phyloP scores from a whole-genome alignment of 2,888 invertebrate genomes.

The Spisula solida region DNA sequence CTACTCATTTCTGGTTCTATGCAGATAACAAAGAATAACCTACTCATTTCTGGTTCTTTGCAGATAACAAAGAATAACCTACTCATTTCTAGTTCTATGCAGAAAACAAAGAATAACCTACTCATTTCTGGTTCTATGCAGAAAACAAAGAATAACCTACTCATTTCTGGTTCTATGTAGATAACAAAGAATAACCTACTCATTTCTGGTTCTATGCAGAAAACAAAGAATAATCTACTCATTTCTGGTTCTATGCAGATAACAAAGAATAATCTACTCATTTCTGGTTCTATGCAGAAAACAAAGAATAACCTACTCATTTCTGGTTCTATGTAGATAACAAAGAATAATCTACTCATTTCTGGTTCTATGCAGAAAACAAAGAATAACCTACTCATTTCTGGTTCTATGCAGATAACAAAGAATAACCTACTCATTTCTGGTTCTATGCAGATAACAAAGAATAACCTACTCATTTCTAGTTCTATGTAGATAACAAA shows the following conservation, averaged over 20 bases:
- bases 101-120: slow-evolving; percentile 78
- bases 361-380: slow-evolving; percentile 81
- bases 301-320: slow-evolving; percentile 81
- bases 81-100: slow-evolving; percentile 84
- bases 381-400: slow-evolving; percentile 82
- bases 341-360: slow-evolving; percentile 81
- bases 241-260: slow-evolving; percentile 82
- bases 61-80: slow-evolving; percentile 74
- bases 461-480: slow-evolving; percentile 84
- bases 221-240: slow-evolving; percentile 81
- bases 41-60: slow-evolving; percentile 85
- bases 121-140: slow-evolving; percentile 85
- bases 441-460: slow-evolving; percentile 79
- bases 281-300: slow-evolving; percentile 81
- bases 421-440: slow-evolving; percentile 82
- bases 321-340: slow-evolving; percentile 79
- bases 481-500: slow-evolving; percentile 73
- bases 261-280: slow-evolving; percentile 81
- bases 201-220: slow-evolving; percentile 83
- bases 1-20: slow-evolving; percentile 85
- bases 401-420: slow-evolving; percentile 80
- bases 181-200: slow-evolving; percentile 80
- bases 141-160: slow-evolving; percentile 77
- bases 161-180: slow-evolving; percentile 84
- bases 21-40: slow-evolving; percentile 74